Percentiles rank a stretch among this genome's conserved stretches.
These are phyloP conservation scores for Burhinus oedicnemus DNA, from an alignment of 2,113 vertebrate species.

Conservation along the genomic window DNA sequence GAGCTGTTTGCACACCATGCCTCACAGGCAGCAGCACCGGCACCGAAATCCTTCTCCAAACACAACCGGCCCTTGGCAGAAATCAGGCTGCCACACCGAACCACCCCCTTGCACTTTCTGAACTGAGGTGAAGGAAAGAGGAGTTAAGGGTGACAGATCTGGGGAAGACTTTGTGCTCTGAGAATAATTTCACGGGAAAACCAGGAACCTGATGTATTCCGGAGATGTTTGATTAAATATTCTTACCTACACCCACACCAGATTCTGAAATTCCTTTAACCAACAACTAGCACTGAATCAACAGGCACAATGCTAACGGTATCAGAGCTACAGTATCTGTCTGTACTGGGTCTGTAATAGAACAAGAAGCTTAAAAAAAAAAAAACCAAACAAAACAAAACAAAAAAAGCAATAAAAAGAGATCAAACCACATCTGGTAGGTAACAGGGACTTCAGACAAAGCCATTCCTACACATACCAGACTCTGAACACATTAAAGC, in stretches of 20 bases:
- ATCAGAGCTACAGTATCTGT: not conserved
- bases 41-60: not conserved
- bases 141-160: not conserved
- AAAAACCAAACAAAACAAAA: no score
- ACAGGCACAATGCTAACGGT: not conserved
- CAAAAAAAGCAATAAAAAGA: not conserved
- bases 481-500: not conserved
- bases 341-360: not conserved
- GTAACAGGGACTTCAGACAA: not conserved
- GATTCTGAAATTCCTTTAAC: not conserved
- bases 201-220: not conserved
- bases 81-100: not conserved
- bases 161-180: not conserved
- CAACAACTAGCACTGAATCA: not conserved
- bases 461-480: not conserved
- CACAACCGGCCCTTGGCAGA: no score
- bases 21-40: rapidly evolving
- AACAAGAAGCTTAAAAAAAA: not conserved
- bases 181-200: not conserved
- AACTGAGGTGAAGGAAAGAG: not conserved
- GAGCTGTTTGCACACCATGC: rapidly evolving
- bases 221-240: not conserved
- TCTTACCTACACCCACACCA: not conserved
- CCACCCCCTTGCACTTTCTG: not conserved
- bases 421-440: not conserved